phyloP scores from a whole-genome alignment of 2,113 vertebrate species.

The Sinocyclocheilus anshuiensis region DNA sequence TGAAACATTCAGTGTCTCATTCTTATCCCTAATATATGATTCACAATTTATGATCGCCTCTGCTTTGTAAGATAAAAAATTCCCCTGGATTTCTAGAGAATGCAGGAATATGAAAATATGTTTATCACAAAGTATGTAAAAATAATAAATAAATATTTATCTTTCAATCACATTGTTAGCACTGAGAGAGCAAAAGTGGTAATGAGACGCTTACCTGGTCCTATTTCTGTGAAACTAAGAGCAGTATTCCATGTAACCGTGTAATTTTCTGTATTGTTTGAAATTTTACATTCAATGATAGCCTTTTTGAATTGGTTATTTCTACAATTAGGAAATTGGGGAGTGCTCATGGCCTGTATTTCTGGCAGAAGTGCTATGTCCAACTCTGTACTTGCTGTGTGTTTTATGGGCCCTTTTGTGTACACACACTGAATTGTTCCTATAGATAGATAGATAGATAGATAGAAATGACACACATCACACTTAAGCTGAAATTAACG shows the following conservation, averaged over 20 bases:
- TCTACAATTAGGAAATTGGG: constrained; percentile 13
- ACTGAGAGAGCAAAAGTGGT: not conserved
- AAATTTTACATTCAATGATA: not conserved
- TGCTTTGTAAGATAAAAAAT: not conserved
- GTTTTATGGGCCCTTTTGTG: not conserved
- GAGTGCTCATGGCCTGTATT: not conserved
- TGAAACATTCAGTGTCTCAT: fast-evolving
- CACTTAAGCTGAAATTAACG: not conserved
- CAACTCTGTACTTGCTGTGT: not conserved
- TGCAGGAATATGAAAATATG: not conserved
- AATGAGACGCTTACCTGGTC: not conserved
- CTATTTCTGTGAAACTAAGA: fast-evolving
- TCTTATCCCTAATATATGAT: fast-evolving
- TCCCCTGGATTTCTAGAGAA: not conserved
- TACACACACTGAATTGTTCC: constrained; percentile 3
- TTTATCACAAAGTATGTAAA: not conserved
- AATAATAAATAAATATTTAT: not conserved
- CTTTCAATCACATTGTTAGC: not conserved
- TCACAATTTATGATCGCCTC: fast-evolving
- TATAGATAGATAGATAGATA: not conserved
- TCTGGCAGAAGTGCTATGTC: constrained; percentile 32
- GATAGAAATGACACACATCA: not conserved
- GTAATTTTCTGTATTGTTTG: not conserved
- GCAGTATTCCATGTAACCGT: not conserved
- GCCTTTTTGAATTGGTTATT: fast-evolving